phyloP scores from a whole-genome alignment of 2,797 vertebrate genomes.

The Oreochromis grahami region DNA sequence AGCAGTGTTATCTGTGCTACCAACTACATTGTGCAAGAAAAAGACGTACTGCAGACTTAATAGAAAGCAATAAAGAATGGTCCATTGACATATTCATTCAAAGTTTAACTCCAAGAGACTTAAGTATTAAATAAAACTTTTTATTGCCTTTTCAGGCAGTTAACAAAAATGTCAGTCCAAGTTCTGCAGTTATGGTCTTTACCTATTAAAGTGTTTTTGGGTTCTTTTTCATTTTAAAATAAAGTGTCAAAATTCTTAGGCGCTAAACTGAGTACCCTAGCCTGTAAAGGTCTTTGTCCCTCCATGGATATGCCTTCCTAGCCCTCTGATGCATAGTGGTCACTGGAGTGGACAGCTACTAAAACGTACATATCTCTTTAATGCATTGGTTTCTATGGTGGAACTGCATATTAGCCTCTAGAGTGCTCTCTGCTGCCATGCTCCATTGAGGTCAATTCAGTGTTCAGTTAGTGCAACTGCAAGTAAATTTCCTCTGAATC shows the following conservation, averaged over 20 bases:
- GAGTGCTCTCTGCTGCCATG: no score
- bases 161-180: rapidly evolving
- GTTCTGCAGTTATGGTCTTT: background rate
- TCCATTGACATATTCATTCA: background rate
- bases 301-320: background rate
- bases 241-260: background rate
- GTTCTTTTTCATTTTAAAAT: background rate
- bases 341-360: no score
- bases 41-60: background rate
- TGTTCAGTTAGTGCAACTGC: no score
- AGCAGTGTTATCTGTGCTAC: background rate
- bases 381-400: no score
- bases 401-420: no score
- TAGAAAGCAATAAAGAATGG: background rate
- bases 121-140: background rate
- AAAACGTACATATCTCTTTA: no score
- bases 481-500: no score
- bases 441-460: no score
- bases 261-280: background rate
- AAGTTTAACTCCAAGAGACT: background rate
- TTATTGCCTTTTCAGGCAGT: background rate
- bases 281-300: background rate
- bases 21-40: background rate
- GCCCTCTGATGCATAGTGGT: no score
- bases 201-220: background rate